Percentiles rank a stretch among this genome's conserved stretches.
These are phyloP conservation scores for Heloderma charlesbogerti DNA, from an alignment of 2,113 vertebrate genomes.

Conservation along the genomic window DNA sequence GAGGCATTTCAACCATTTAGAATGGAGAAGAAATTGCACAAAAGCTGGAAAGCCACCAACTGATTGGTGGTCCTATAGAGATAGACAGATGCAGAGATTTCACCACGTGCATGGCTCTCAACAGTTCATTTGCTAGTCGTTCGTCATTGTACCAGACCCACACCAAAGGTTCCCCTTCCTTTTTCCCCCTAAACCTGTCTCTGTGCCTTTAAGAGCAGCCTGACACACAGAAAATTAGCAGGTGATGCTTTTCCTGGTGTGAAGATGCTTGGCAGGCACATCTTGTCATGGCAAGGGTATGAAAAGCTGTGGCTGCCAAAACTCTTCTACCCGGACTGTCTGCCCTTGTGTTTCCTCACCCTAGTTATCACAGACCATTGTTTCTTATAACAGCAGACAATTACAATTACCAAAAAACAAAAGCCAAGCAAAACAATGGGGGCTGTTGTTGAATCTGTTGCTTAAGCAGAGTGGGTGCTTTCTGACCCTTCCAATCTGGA, in stretches of 20 bases:
- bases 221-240: neutral
- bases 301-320: constrained; percentile 1
- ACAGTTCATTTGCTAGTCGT: no score
- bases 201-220: neutral
- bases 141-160: neutral
- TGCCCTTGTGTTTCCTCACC: neutral
- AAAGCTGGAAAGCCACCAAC: no score
- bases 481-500: neutral
- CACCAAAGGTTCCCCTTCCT: neutral
- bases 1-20: no score
- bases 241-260: neutral
- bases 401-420: constrained; percentile 23
- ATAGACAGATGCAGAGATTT: neutral
- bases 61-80: neutral
- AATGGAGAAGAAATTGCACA: no score
- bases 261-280: neutral
- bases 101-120: neutral
- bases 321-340: neutral
- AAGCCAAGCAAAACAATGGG: constrained; percentile 13
- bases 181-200: neutral
- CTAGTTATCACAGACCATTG: neutral
- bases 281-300: neutral
- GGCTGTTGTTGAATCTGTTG: neutral
- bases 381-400: neutral
- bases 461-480: neutral